Conservation (phyloP, 2,797 vertebrate genomes). For the Ateles fusciceps region DNA sequence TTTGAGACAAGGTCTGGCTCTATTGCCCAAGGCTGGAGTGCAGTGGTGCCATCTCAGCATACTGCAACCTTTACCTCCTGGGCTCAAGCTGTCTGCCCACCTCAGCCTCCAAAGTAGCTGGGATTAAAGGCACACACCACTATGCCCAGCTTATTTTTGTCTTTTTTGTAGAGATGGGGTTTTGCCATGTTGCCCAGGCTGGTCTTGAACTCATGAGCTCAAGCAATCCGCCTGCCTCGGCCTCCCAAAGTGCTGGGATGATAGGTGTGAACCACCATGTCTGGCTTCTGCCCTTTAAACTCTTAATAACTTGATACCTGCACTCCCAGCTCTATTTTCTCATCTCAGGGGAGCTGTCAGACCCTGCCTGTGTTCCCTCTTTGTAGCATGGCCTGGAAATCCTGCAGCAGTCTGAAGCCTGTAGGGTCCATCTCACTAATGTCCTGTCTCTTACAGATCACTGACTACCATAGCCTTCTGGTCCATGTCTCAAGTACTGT, state of each 20-base stretch:
- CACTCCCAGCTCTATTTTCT: not conserved
- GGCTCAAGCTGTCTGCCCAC: not conserved
- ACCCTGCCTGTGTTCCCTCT: not conserved
- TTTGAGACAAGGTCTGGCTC: not conserved
- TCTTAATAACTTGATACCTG: not conserved
- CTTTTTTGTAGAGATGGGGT: not conserved
- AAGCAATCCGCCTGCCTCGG: no score
- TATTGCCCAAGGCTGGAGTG: not conserved
- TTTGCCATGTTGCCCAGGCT: not conserved
- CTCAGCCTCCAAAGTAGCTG: not conserved
- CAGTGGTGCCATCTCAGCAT: not conserved
- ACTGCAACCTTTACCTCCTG: not conserved
- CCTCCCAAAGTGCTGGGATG: no score
- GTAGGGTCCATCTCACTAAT: not conserved
- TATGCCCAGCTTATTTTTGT: not conserved
- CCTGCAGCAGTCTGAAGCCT: rapidly evolving
- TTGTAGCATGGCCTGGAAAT: not conserved
- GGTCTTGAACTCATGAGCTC: not conserved
- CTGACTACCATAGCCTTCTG: rapidly evolving
- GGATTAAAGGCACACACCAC: not conserved
- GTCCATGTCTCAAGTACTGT: not conserved
- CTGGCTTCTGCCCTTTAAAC: not conserved
- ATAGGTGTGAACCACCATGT: no score
- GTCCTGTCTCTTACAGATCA: rapidly evolving
- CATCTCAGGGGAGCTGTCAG: not conserved